Evolutionary conservation across 1,140 invertebrate species (phyloP), one percentile per base, ranked within the genome.

Genomic region (Campoletis sonorensis): DNA sequence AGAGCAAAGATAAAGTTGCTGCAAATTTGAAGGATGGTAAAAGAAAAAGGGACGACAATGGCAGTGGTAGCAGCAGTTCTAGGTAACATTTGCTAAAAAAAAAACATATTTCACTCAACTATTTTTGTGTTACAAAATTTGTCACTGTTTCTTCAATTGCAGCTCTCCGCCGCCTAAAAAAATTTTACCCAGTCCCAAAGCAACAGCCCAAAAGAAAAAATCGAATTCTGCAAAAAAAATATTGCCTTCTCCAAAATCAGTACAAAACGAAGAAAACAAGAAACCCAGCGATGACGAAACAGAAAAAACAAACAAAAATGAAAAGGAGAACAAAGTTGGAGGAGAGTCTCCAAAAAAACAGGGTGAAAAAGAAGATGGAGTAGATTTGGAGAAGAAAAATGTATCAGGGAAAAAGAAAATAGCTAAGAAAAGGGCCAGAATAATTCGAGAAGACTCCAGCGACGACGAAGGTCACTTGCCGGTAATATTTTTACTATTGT

Each of bases 391-490:
- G 4, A 11, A 16, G 54, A 81, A 81, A 54, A 37, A 64, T 82
- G 67, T 40, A 7, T 27, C 61, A 3, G 23, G 10, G 27, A 76
- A 73, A 75, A 75, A 83, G 80, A 73, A 70, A 79, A 33, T 5
- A 21, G 21, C 21, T 37, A 85, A 85, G 45, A 85, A 72, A 71
- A 64, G 70, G 86, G 80, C 79, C 23, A 86, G 89, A 84, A 86
- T 88, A 18, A 79, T 86, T 61, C 81, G 68, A 54, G 71, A 84
- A 79, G 86, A 88, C 81, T 89, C 89, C 0, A 90, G 86, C 79
- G 89, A 90, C n/a, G 89, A 90, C 33, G 89, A 89, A 68, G 84
- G 30, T 49, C 85, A 87, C 70, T 72, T 89, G 54, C 78, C 84
- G 45, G 87, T 89, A 84, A 79, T 85, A 45, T 45, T 67, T 64